Evolutionary conservation across 1,140 invertebrate genomes (phyloP), one percentile per base, ranked within the genome.

Genomic region (Arctopsyche grandis): DNA sequence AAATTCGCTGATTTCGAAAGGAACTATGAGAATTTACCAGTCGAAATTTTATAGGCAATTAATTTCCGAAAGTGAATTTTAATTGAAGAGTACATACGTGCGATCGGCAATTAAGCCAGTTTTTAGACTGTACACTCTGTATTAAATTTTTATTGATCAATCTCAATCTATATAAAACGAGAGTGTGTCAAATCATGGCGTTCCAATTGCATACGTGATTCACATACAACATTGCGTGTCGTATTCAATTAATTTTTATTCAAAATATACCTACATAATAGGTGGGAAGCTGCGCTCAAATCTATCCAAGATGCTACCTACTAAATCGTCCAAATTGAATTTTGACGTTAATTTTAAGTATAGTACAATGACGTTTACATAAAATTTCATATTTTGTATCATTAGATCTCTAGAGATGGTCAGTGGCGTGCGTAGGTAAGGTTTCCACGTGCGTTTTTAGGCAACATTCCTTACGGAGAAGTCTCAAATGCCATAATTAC

Each of bases 401-500:
- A 52, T 52, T 52, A 14, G 16, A 14, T 52, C 10, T 52, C 10
- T 52, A 1, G 48, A 52, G 48, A 1, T 10, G 48, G 1, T 38
- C 7, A 38, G 21, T 60, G 5, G 56, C 56, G 56, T 60, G 56
- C 21, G n/a, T 21, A 21, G 21, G 19, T 19, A 60, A 60, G 56
- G 56, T 16, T 19, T 19, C 56, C 48, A 1, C 12, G 16, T 60
- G 14, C 56, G 56, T 60, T 60, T 60, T 16, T 60, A 60, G 56
- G 56, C 21, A 60, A 60, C 21, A 66, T 66, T 66, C 63, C n/a
- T 66, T 26, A 24, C 16, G 1, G 16, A 52, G 48, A 52, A 12
- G 22, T 66, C 63, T 66, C 19, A 66, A 66, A 66, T 14, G 24
- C 63, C 63, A 26, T 66, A 66, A 66, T 66, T 66, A 66, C 63